Evolutionary conservation across 2,888 invertebrate species (phyloP).

Genomic region (Ormyrus labotus): DNA sequence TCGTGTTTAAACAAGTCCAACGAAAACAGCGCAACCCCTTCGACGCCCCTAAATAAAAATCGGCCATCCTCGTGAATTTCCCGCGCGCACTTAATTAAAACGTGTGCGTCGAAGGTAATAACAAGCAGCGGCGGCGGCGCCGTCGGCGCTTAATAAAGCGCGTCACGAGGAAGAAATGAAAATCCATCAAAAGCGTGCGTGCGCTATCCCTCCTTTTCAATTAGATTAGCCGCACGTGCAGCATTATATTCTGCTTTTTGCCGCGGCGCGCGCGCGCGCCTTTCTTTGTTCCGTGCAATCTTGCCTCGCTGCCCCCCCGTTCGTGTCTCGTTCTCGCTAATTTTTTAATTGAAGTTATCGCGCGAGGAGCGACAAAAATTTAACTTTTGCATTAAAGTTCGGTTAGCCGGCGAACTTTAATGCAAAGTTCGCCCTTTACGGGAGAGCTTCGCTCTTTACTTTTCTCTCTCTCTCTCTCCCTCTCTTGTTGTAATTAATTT

Average conservation of each 20-base stretch:
- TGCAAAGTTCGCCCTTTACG: no score
- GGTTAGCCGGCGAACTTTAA: not conserved
- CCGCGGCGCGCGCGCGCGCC: not conserved
- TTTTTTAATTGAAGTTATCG: not conserved
- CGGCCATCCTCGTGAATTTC: no score
- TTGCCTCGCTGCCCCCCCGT: no score
- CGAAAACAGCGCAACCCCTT: no score
- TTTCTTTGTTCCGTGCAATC: no score
- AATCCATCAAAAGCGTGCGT: constrained; percentile 42
- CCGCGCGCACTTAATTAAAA: no score
- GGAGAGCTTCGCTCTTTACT: not conserved
- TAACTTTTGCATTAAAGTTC: not conserved
- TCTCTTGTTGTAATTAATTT: not conserved
- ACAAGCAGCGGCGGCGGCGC: no score
- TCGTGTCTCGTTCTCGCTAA: not conserved
- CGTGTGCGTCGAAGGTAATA: no score
- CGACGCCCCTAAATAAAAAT: no score
- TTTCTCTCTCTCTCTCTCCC: not conserved
- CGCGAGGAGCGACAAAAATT: not conserved
- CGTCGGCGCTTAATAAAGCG: not conserved
- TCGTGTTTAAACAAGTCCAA: no score
- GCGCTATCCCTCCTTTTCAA: constrained; percentile 30
- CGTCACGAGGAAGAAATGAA: constrained; percentile 22
- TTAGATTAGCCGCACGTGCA: constrained; percentile 34
- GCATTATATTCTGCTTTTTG: not conserved